Evolutionary conservation across 92 coral and sea anemone genomes (phyloP).

Genomic region (Actinostola sp.): DNA sequence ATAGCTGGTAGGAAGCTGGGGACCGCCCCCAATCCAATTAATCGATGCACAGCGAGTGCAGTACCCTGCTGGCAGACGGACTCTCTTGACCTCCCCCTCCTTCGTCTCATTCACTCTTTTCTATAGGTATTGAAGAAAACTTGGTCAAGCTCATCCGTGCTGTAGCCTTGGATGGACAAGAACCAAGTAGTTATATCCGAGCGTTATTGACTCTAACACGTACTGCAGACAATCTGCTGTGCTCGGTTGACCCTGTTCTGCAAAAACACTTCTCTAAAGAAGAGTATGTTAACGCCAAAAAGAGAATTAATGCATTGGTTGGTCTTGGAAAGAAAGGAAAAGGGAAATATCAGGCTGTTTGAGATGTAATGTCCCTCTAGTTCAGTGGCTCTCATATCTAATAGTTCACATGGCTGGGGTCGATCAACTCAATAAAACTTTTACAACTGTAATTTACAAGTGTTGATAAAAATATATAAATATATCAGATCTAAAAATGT

Average conservation of each 20-base stretch:
- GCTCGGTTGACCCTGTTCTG: slow-evolving; percentile 51
- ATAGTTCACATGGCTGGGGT: too few relatives aligned
- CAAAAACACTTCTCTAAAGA: slow-evolving; percentile 63
- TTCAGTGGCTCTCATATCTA: too few relatives aligned
- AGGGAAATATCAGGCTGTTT: slow-evolving; percentile 6
- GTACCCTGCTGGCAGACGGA: too few relatives aligned
- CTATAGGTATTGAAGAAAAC: slow-evolving; percentile 45
- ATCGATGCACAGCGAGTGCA: too few relatives aligned
- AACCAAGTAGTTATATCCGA: slow-evolving; percentile 57
- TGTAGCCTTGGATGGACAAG: slow-evolving; percentile 48
- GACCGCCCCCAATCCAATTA: too few relatives aligned
- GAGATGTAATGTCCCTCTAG: neutral
- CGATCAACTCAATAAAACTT: too few relatives aligned
- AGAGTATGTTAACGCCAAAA: slow-evolving; percentile 55
- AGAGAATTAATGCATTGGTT: slow-evolving; percentile 43
- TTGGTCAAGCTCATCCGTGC: slow-evolving; percentile 53
- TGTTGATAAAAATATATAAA: too few relatives aligned
- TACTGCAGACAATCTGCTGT: slow-evolving; percentile 40
- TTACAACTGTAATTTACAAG: too few relatives aligned
- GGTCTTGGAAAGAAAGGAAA: slow-evolving; percentile 9
- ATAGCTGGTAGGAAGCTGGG: too few relatives aligned
- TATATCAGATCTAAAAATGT: too few relatives aligned
- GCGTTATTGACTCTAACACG: slow-evolving; percentile 58
- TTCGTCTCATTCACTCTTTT: too few relatives aligned
- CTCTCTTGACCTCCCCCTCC: too few relatives aligned